Base-by-base conservation (phyloP, 2,888 invertebrate species). In the Calliphora vomitoria region DNA sequence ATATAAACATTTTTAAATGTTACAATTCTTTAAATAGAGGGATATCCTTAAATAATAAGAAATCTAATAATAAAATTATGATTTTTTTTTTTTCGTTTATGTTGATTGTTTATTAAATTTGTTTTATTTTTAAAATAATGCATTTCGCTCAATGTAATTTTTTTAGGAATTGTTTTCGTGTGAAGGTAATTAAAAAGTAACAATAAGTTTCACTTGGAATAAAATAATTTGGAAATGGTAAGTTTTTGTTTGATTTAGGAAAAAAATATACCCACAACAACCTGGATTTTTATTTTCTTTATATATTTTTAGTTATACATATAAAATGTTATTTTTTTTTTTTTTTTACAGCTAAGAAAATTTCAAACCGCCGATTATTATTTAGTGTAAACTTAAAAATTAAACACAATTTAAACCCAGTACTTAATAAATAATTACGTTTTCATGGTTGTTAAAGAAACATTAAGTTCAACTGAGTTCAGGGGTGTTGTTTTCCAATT, bases 341-440 rank as follows among this genome's bases (percentile, higher is more conserved):
- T 68, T 76, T 64, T 55, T 58, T 58, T 58, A 72, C 11, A 55
- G 10, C 44, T 58, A 72, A 72, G 58, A 41, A 66, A 85, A 64
- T 64, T 38, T 44, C 68, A 68, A 82, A 55, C 20, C 69, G 60
- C 58, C 3, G 62, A 38, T 38, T 50, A 4, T 76, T 71, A 44
- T 69, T 47, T 38, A 66, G 62, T 75, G 38, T 75, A 20, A 75
- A 64, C 74, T 82, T 82, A 86, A 79, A 62, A 74, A 75, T 55
- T 60, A 60, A 44, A 72, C 44, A 80, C 75, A 76, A 64, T 66
- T 60, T 66, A 53, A 80, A 84, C 66, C 80, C 87, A 79, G 53
- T 69, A 75, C 79, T 75, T 82, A 79, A 64, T 18, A 74, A 72
- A 50, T 38, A 64, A 78, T 69, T 53, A 71, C 41, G 8, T 35